Conservation (phyloP, 2,113 vertebrate genomes). For the Pedetes capensis region DNA sequence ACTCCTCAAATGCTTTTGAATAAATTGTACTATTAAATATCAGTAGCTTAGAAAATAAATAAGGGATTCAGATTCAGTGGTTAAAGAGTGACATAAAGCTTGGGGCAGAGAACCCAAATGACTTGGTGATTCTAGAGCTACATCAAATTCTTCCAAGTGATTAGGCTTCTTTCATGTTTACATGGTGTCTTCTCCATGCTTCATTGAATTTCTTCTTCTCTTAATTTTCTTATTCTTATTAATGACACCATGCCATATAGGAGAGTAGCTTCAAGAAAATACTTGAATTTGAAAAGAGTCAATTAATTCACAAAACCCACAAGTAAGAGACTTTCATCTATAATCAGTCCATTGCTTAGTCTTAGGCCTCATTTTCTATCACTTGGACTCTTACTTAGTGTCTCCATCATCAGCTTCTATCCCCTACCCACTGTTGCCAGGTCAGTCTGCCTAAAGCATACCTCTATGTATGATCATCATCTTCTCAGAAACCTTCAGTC, state of each 20-base stretch:
- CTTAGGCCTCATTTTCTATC: not conserved
- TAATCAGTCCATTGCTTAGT: not conserved
- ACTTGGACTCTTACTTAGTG: not conserved
- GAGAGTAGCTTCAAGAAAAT: not conserved
- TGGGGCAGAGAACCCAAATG: not conserved
- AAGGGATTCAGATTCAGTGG: not conserved
- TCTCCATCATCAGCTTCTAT: not conserved
- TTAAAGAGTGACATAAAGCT: not conserved
- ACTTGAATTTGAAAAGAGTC: not conserved
- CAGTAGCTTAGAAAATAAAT: not conserved
- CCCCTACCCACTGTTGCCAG: not conserved
- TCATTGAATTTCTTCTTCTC: not conserved
- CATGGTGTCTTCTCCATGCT: not conserved
- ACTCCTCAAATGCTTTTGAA: not conserved
- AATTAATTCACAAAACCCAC: not conserved
- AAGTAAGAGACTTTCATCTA: not conserved
- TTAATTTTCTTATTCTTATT: not conserved
- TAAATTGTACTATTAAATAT: not conserved
- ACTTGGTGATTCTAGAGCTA: not conserved
- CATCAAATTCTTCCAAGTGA: not conserved
- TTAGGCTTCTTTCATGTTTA: not conserved
- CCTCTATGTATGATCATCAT: not conserved
- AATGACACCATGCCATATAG: not conserved
- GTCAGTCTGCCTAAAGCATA: not conserved
- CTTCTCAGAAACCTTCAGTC: not conserved